Percentiles rank a stretch among this genome's conserved stretches.
Conservation (phyloP, 1,140 invertebrate species). For the Cotesia glomerata region DNA sequence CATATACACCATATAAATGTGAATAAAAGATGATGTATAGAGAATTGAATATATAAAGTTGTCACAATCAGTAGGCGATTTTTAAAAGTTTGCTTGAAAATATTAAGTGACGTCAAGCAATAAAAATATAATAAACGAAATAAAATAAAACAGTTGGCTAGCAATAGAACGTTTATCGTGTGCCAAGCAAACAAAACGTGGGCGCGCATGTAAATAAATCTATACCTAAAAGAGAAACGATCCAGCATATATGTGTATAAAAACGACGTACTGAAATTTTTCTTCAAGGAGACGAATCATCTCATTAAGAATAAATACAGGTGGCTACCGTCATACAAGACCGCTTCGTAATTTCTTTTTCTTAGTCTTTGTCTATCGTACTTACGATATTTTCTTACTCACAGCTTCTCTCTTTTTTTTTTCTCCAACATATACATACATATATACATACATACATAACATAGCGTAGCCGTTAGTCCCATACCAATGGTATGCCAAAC, state of each 20-base stretch:
- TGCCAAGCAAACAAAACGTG: slow-evolving; percentile 47
- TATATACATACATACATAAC: too few relatives aligned
- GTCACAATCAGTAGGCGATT: neutral
- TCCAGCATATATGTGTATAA: neutral
- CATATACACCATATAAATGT: neutral
- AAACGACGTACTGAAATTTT: slow-evolving; percentile 2
- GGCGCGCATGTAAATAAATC: slow-evolving; percentile 32
- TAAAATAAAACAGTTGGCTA: slow-evolving; percentile 25
- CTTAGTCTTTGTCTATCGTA: neutral
- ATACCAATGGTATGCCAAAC: slow-evolving; percentile 58
- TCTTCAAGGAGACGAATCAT: slow-evolving; percentile 10
- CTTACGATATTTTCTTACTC: neutral
- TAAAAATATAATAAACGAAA: too few relatives aligned
- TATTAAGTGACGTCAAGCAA: slow-evolving; percentile 18
- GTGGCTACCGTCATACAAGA: slow-evolving; percentile 41
- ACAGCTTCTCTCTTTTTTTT: neutral
- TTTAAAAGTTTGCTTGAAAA: neutral
- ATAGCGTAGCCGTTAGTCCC: slow-evolving; percentile 14
- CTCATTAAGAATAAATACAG: slow-evolving; percentile 51
- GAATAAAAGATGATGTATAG: too few relatives aligned
- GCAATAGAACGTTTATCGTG: slow-evolving; percentile 35
- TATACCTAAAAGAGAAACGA: slow-evolving; percentile 19
- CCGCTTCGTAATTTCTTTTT: neutral
- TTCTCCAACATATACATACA: neutral
- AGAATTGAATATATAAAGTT: neutral